Percentiles rank a stretch among this genome's conserved stretches.
Conservation (phyloP, 2,888 invertebrate genomes). For the Laspeyria flexula region DNA sequence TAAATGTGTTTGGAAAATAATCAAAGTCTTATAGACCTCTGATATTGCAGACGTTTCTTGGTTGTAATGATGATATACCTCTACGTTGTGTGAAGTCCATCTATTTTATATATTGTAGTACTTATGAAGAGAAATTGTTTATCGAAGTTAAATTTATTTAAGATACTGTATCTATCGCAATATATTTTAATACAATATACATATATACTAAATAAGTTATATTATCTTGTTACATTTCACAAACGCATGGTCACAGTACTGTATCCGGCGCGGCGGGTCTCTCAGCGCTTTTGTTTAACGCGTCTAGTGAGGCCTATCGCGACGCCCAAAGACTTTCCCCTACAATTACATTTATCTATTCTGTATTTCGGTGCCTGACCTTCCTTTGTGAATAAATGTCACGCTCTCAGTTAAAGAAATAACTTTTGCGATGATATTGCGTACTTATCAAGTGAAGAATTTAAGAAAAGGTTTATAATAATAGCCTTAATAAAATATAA, state of each 20-base stretch:
- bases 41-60: too few species aligned
- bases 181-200: too few species aligned
- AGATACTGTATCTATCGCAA: too few species aligned
- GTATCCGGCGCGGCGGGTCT: conserved; percentile 11
- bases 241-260: conserved; percentile 18
- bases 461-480: neutral
- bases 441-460: neutral
- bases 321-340: conserved; percentile 3
- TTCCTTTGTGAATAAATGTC: conserved; percentile 4
- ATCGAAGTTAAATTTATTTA: too few species aligned
- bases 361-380: neutral
- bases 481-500: neutral
- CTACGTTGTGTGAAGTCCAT: too few species aligned
- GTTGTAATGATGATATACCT: too few species aligned
- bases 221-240: neutral
- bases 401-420: neutral
- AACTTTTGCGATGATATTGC: neutral
- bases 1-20: too few species aligned
- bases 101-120: too few species aligned
- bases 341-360: conserved; percentile 21
- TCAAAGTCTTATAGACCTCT: too few species aligned
- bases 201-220: neutral
- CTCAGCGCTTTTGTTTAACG: conserved; percentile 31
- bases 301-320: conserved; percentile 4
- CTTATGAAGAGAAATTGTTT: too few species aligned